These are phyloP conservation scores for Aphis gossypii DNA, from an alignment of 1,140 invertebrate genomes.

Conservation along the genomic window DNA sequence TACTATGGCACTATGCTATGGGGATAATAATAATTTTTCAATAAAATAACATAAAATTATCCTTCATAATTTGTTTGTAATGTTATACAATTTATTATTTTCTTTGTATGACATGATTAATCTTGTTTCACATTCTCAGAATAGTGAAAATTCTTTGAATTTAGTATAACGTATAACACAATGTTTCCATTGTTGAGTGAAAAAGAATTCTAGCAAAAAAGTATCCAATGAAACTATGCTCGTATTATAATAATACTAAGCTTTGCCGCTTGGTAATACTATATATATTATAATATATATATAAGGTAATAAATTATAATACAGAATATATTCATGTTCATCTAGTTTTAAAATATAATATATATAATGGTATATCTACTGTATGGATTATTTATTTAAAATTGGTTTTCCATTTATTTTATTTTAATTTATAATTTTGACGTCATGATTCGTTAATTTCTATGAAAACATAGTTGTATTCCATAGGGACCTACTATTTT, in stretches of 20 bases:
- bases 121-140: neutral
- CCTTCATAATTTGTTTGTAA: slow-evolving; percentile 9
- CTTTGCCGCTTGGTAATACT: neutral
- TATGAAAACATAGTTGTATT: neutral
- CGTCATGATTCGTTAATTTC: neutral
- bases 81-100: slow-evolving; percentile 40
- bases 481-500: too few relatives aligned
- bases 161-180: neutral
- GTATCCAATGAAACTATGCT: neutral
- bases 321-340: neutral
- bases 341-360: neutral
- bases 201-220: neutral
- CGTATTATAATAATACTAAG: neutral
- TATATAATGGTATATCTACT: neutral
- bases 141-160: slow-evolving; percentile 28
- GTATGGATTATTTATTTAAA: neutral
- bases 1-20: neutral
- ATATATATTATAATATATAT: neutral
- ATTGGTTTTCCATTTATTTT: neutral
- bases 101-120: neutral
- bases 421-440: neutral
- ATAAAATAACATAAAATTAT: slow-evolving; percentile 28
- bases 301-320: neutral
- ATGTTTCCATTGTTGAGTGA: neutral
- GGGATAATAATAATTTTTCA: slow-evolving; percentile 44